Conservation (phyloP, 2,797 vertebrate species). For the Varecia variegata region DNA sequence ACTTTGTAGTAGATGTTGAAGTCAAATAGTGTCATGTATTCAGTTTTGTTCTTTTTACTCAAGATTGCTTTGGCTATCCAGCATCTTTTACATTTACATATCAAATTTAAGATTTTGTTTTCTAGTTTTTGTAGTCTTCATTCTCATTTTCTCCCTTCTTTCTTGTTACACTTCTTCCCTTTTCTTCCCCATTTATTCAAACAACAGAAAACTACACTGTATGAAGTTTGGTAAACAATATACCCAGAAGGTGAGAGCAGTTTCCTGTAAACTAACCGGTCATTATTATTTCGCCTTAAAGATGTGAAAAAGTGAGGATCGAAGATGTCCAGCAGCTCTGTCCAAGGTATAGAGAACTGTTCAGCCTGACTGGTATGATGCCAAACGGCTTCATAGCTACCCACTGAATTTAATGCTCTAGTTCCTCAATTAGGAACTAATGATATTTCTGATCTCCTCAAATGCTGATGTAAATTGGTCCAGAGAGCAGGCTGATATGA, state of each 20-base stretch:
- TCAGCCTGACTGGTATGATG: accelerated
- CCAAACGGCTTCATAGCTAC: not conserved
- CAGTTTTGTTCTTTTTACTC: not conserved
- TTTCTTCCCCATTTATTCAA: not conserved
- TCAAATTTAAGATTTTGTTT: not conserved
- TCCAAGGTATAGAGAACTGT: accelerated
- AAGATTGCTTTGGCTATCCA: not conserved
- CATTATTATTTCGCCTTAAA: not conserved
- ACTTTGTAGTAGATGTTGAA: not conserved
- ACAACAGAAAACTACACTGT: not conserved
- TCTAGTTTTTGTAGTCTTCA: not conserved
- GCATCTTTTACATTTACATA: not conserved
- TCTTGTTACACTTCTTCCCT: not conserved
- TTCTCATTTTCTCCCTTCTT: not conserved
- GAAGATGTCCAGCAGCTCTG: not conserved
- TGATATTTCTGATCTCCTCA: not conserved
- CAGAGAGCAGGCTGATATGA: no score
- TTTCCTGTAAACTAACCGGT: not conserved
- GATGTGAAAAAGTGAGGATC: not conserved
- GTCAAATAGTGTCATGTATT: not conserved
- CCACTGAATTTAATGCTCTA: not conserved
- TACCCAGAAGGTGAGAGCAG: not conserved
- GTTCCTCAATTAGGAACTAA: not conserved
- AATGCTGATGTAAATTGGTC: not conserved
- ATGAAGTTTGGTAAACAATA: not conserved